Conservation (phyloP, 2,797 vertebrate genomes). For the Mus minutoides region DNA sequence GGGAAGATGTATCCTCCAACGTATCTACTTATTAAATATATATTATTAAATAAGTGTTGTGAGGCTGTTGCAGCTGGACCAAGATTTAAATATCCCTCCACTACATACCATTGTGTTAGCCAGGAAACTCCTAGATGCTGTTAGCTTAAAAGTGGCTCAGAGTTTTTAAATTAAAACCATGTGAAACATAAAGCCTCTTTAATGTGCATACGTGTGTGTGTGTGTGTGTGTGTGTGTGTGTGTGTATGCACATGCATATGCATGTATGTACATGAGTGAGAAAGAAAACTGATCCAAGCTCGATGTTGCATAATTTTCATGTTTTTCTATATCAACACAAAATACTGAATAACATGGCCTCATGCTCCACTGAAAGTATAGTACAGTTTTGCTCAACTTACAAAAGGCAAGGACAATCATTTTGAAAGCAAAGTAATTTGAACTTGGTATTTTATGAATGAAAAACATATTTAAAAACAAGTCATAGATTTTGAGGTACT, state of each 20-base stretch:
- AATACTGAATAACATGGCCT: not conserved
- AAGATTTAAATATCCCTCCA: not conserved
- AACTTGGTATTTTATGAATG: not conserved
- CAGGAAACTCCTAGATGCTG: not conserved
- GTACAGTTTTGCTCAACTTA: not conserved
- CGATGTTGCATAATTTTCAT: not conserved
- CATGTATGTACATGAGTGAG: not conserved
- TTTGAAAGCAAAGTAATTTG: not conserved
- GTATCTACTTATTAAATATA: slow-evolving; percentile 51
- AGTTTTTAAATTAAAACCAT: not conserved
- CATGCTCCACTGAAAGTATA: not conserved
- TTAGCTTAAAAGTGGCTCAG: not conserved
- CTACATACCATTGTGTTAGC: not conserved
- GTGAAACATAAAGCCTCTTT: not conserved
- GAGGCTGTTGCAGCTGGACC: not conserved
- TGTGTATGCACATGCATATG: not conserved
- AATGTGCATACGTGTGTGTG: not conserved
- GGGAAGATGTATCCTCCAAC: slow-evolving; percentile 30
- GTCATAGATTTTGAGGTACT: not conserved
- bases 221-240: not conserved
- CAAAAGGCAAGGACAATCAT: not conserved
- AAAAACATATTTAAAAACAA: not conserved
- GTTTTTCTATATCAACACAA: not conserved
- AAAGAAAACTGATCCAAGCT: not conserved
- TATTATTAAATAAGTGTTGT: slow-evolving; percentile 36